phyloP scores from a whole-genome alignment of 2,888 invertebrate species.

The Chrysomela aeneicollis region DNA sequence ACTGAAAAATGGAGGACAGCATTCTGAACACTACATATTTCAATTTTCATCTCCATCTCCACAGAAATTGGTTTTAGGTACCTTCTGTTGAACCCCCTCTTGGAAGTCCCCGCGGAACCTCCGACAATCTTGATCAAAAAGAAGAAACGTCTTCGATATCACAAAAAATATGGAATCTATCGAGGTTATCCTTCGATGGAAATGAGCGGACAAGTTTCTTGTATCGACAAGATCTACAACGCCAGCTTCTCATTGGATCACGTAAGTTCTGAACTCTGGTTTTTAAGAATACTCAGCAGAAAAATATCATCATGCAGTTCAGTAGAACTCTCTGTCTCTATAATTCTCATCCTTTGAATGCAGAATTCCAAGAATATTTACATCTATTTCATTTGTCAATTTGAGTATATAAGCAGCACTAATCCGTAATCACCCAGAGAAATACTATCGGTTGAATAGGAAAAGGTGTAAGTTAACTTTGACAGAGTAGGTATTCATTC shows the following conservation, averaged over 20 bases:
- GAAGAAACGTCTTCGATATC: conserved; percentile 52
- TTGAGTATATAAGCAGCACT: background rate
- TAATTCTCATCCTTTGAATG: no score
- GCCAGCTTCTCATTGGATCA: conserved; percentile 55
- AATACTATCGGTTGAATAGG: conserved; percentile 30
- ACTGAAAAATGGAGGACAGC: no score
- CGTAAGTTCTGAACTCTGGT: background rate
- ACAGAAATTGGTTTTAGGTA: conserved; percentile 29
- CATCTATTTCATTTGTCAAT: background rate
- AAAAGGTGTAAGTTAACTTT: conserved; percentile 56
- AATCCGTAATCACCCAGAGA: background rate
- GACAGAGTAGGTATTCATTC: conserved; percentile 49
- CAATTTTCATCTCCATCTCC: no score
- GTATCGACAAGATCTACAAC: conserved; percentile 57
- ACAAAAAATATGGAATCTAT: conserved; percentile 58
- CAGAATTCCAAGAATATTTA: background rate
- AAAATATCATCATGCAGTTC: no score
- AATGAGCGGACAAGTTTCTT: conserved; percentile 56
- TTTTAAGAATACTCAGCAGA: no score
- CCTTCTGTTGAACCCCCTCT: conserved; percentile 38
- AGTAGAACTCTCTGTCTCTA: no score
- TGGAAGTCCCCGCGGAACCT: conserved; percentile 36
- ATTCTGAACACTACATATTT: no score
- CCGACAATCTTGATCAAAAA: conserved; percentile 27
- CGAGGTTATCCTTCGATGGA: conserved; percentile 56